Evolutionary conservation across 2,888 invertebrate species (phyloP), one percentile per base, ranked within the genome.

Genomic region (Drosophila basisetae): DNA sequence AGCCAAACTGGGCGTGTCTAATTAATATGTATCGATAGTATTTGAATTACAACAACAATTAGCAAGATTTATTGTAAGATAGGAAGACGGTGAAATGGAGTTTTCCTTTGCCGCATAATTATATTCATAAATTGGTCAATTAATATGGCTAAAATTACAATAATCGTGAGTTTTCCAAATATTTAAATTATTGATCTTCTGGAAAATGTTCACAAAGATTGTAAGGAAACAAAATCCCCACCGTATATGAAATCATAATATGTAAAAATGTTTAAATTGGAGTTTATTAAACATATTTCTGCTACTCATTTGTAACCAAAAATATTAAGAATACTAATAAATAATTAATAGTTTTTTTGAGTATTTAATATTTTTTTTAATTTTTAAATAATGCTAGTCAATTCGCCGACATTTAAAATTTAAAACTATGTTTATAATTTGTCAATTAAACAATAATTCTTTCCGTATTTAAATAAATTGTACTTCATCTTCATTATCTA

Each of bases 1-100:
- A 56, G 75, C 54, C 69, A 64, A 37, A 73, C 73, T 74, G 84
- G 85, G 85, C 80, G 85, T 84, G 83, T 69, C 78, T 88, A 85
- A 85, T 85, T 90, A 90, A 90, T 85, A 85, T 90, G 90, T 90
- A 90, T 85, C 90, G 80, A 71, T 84, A 55, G 78, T 76, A 87
- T 90, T 90, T 90, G 88, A 85, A 75, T 90, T 88, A 80, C 84
- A 85, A 82, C 83, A 77, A 88, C 85, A 90, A 85, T 85, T 85
- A 90, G 80, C 78, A 63, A 78, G 88, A 85, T 85, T 82, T 84
- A 85, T 84, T 63, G 74, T 64, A 47, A 71, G 90, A 84, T 84
- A 84, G 53, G 73, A 72, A 76, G 78, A 70, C 78, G 86, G 80
- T 77, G 71, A 87, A 87, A 77, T 89, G 73, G 39, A 62, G 60